phyloP scores from a whole-genome alignment of 2,797 vertebrate genomes.

The Sciurus carolinensis region DNA sequence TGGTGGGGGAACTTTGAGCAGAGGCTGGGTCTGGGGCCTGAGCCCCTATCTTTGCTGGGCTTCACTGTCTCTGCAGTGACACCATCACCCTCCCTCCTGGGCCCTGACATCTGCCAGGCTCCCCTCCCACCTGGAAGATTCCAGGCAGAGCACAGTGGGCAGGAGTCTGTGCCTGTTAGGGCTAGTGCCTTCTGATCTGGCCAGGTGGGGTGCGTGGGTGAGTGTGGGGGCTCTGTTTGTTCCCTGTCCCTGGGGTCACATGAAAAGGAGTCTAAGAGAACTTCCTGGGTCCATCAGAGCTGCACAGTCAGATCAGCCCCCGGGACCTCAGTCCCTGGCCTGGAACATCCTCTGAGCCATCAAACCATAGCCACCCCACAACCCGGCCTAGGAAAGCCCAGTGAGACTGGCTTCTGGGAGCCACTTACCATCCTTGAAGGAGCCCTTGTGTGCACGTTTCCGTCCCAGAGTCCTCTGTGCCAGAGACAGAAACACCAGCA shows the following conservation, averaged over 20 bases:
- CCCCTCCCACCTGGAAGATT: accelerated
- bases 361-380: background rate
- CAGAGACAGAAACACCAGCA: background rate
- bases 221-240: background rate
- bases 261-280: background rate
- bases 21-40: background rate
- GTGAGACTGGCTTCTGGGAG: accelerated
- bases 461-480: constrained; percentile 92
- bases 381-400: accelerated
- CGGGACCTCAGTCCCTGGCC: accelerated
- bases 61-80: background rate
- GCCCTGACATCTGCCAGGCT: background rate
- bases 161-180: background rate
- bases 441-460: constrained; percentile 93
- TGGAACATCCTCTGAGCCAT: accelerated
- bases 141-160: accelerated
- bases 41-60: background rate
- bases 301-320: accelerated
- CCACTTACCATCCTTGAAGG: constrained; percentile 97
- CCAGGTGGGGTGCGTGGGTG: background rate
- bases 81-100: no score
- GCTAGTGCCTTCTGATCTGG: no score
- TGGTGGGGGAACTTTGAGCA: no score
- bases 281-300: background rate
- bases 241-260: accelerated